These are phyloP conservation scores for Mylabris sibirica DNA, from an alignment of 2,888 invertebrate species.

Conservation along the genomic window DNA sequence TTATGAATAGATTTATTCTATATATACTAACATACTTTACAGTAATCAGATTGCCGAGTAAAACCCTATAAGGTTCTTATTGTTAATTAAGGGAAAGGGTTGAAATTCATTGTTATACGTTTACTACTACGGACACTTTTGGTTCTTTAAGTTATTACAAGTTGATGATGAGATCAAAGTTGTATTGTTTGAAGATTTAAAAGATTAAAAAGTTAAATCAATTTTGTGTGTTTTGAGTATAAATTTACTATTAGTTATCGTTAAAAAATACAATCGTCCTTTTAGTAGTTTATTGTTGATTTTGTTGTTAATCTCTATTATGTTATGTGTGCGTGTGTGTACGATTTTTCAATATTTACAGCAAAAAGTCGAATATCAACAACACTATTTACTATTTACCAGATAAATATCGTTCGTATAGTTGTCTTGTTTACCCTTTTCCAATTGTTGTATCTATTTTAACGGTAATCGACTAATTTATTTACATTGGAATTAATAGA, in stretches of 20 bases:
- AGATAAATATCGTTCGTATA: background rate
- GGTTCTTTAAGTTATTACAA: background rate
- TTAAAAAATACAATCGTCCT: no score
- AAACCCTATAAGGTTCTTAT: slow-evolving; percentile 6
- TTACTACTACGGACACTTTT: background rate
- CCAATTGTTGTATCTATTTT: background rate
- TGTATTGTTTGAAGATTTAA: background rate
- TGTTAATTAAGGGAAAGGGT: slow-evolving; percentile 4
- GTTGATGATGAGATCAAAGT: no score
- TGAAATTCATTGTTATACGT: background rate
- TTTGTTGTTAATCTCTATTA: no score
- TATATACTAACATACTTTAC: background rate
- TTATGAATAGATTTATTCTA: background rate
- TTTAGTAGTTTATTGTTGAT: no score
- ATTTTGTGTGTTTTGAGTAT: no score
- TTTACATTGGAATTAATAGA: background rate
- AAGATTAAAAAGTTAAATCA: no score
- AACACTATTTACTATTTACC: no score
- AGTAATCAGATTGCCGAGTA: background rate
- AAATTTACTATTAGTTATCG: no score
- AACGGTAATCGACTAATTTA: background rate
- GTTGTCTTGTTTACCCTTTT: background rate
- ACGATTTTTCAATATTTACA: no score
- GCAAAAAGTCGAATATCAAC: no score
- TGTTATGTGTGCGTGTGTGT: no score